These are phyloP conservation scores for Lasioglossum leucozonium DNA, from an alignment of 2,888 invertebrate species.

Conservation along the genomic window DNA sequence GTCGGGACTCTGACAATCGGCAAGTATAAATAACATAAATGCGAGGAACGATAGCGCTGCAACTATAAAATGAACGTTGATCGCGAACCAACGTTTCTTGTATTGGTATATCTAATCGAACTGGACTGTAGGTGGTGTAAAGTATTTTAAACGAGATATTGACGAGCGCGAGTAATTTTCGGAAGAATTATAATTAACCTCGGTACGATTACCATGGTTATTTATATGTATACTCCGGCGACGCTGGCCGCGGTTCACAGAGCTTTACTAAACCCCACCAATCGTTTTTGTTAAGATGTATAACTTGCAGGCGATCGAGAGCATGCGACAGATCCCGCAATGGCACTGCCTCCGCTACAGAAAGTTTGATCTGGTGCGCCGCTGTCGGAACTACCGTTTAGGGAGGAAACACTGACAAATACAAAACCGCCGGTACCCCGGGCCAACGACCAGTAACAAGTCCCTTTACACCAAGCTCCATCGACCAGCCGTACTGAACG, in stretches of 20 bases:
- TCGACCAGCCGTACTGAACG: slow-evolving; percentile 66
- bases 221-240: slow-evolving; percentile 15
- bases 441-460: slow-evolving; percentile 53
- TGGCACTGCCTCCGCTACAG: slow-evolving; percentile 94
- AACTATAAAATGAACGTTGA: slow-evolving; percentile 59
- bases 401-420: slow-evolving; percentile 86
- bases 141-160: slow-evolving; percentile 52
- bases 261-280: slow-evolving; percentile 47
- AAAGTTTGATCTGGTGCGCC: slow-evolving; percentile 91
- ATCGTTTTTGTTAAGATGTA: slow-evolving; percentile 63
- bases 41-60: slow-evolving; percentile 56
- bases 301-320: slow-evolving; percentile 87
- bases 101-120: slow-evolving; percentile 61
- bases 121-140: slow-evolving; percentile 49
- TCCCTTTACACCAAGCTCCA: slow-evolving; percentile 65
- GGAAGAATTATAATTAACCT: slow-evolving; percentile 8
- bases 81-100: slow-evolving; percentile 50
- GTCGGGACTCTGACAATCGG: not conserved
- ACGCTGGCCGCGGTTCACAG: not conserved
- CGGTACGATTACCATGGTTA: not conserved
- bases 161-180: not conserved
- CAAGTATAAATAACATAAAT: slow-evolving; percentile 31
- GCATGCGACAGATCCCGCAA: slow-evolving; percentile 92
- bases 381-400: slow-evolving; percentile 91
- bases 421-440: slow-evolving; percentile 48